Evolutionary conservation across 2,888 invertebrate genomes (phyloP).

Genomic region (Acleris sparsana): DNA sequence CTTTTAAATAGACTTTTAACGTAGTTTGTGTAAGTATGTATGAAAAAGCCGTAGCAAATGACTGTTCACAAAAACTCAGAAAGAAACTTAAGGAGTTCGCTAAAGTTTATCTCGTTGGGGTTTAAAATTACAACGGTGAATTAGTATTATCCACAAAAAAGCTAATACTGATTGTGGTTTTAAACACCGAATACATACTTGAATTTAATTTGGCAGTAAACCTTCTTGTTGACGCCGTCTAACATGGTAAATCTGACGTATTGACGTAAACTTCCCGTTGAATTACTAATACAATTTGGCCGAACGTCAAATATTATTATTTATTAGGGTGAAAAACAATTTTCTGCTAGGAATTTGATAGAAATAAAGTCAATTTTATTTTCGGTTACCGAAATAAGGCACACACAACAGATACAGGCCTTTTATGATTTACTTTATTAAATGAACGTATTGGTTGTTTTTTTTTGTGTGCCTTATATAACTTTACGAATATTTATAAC

Average conservation of each 20-base stretch:
- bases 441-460: background rate
- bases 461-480: background rate
- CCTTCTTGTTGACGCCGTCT: conserved; percentile 2
- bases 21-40: background rate
- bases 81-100: too few species aligned
- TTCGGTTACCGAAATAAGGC: too few species aligned
- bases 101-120: too few species aligned
- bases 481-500: too few species aligned
- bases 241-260: conserved; percentile 9
- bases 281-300: conserved; percentile 23
- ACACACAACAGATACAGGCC: too few species aligned
- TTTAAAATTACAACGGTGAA: too few species aligned
- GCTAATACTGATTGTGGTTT: too few species aligned
- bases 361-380: background rate
- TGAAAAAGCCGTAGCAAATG: too few species aligned
- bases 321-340: conserved; percentile 4
- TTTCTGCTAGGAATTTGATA: background rate
- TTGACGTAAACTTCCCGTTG: conserved; percentile 14
- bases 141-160: too few species aligned
- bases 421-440: too few species aligned
- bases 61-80: too few species aligned
- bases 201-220: conserved; percentile 12
- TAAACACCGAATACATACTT: background rate
- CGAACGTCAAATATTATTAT: conserved; percentile 10
- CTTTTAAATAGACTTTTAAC: background rate